Evolutionary conservation across 2,113 vertebrate genomes (phyloP), one percentile per base, ranked within the genome.

Genomic region (Myotis yumanensis): DNA sequence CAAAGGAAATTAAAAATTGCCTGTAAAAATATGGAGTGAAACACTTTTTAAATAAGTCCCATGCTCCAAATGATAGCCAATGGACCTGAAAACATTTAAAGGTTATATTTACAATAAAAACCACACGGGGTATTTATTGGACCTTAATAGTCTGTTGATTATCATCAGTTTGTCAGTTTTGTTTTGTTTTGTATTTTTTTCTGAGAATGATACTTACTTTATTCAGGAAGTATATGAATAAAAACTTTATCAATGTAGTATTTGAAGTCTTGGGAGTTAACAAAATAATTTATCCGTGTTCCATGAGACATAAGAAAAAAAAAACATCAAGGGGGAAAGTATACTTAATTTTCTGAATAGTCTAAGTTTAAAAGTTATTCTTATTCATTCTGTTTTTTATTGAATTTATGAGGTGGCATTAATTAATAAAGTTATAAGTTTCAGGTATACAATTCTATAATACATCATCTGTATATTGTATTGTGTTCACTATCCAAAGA

Each of bases 1-100:
- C 77, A 77, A 90, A 94, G 91, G 23, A 86, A 92, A 71, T 76
- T 94, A 93, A 81, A 83, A 69, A 54, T 92, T 37, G 10, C 18
- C 46, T 96, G 15, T 75, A 97, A 97, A 96, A 69, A 85, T 89
- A 54, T n/a, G 2, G n/a, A 66, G n/a, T 91, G 9, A 93, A 88
- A 90, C 11, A 76, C 17, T 88, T 92, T 95, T 84, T n/a, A 95
- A 79, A 28, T 81, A 37, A 72, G 12, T 52, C 46, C 25, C 35
- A 20, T 57, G 12, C 77, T 72, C 71, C 52, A 87, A 77, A 73
- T 95, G 32, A 81, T 23, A 93, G 25, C 5, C 5, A 22, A 52
- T 73, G 40, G 2, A 51, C 0, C 43, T 82, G 0, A 79, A 18
- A 82, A 93, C 0, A 0, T 7, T 87, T 76, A 69, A 89, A 23